Conservation (phyloP, 1,140 invertebrate species). For the Rhagoletis pomonella region DNA sequence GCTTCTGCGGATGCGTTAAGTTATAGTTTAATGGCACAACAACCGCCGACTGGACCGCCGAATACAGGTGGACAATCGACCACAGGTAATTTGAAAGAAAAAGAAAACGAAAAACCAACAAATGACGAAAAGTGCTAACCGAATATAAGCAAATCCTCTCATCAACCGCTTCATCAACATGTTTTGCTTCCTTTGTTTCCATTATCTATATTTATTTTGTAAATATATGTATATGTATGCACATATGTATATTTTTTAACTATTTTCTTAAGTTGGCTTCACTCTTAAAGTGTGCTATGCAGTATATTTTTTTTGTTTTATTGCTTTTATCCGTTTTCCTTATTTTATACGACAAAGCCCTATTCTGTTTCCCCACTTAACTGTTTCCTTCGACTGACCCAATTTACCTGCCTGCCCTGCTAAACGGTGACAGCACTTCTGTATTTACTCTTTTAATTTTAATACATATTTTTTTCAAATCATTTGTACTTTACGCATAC, state of each 20-base stretch:
- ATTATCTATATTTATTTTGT: neutral
- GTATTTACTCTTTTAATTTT: neutral
- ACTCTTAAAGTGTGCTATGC: too few relatives aligned
- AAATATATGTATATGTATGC: neutral
- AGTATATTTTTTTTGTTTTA: too few relatives aligned
- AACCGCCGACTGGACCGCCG: conserved; percentile 71
- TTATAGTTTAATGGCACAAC: conserved; percentile 74
- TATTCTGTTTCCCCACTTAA: neutral
- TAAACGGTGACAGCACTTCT: conserved; percentile 31
- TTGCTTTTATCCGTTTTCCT: neutral
- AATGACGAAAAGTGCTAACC: neutral
- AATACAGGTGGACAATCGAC: conserved; percentile 68
- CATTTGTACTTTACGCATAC: neutral
- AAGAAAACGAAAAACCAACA: conserved; percentile 1
- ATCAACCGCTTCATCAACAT: neutral
- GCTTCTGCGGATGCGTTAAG: conserved; percentile 74
- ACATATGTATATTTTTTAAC: conserved; percentile 5
- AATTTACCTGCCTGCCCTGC: neutral
- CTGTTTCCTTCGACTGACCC: neutral
- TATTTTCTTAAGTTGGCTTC: too few relatives aligned
- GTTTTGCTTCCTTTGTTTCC: neutral
- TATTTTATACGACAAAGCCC: neutral
- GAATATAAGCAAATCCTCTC: conserved; percentile 18
- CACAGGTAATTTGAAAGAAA: conserved; percentile 60
- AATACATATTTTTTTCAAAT: neutral